phyloP scores from a whole-genome alignment of 2,113 vertebrate species.

The Caloenas nicobarica region DNA sequence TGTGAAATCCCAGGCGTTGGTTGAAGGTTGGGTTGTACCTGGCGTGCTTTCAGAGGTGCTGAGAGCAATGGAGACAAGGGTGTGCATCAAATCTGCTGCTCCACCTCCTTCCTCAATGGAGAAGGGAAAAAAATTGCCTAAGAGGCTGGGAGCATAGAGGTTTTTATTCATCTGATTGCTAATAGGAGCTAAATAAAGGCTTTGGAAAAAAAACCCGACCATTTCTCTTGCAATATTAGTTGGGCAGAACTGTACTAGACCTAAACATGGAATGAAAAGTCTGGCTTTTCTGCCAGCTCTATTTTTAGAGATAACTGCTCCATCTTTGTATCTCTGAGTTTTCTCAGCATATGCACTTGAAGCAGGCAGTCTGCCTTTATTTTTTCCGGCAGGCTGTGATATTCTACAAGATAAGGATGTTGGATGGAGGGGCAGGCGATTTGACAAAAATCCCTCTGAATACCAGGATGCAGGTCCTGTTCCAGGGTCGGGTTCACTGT shows the following conservation, averaged over 20 bases:
- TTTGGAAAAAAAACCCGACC: not conserved
- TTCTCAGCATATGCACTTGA: constrained; percentile 42
- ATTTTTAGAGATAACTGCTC: constrained; percentile 53
- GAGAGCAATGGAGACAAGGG: not conserved
- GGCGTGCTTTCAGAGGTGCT: not conserved
- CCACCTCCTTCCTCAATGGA: not conserved
- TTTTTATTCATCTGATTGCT: constrained; percentile 57
- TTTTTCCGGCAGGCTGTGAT: not conserved
- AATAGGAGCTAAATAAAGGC: constrained; percentile 61
- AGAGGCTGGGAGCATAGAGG: constrained; percentile 1
- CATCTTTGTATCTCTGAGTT: constrained; percentile 7
- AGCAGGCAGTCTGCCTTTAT: constrained; percentile 11
- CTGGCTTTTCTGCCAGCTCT: constrained; percentile 57
- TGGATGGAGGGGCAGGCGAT: not conserved
- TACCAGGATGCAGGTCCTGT: not conserved
- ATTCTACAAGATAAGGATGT: not conserved
- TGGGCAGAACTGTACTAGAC: constrained; percentile 46
- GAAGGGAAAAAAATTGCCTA: not conserved
- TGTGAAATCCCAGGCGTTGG: not conserved
- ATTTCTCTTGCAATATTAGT: constrained; percentile 43
- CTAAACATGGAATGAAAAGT: constrained; percentile 61
- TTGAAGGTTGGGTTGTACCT: not conserved
- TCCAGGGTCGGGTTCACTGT: not conserved
- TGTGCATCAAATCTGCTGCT: not conserved
- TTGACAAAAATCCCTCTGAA: not conserved